Conservation (phyloP, 2,888 invertebrate species). For the Neocrepidodera transversa region DNA sequence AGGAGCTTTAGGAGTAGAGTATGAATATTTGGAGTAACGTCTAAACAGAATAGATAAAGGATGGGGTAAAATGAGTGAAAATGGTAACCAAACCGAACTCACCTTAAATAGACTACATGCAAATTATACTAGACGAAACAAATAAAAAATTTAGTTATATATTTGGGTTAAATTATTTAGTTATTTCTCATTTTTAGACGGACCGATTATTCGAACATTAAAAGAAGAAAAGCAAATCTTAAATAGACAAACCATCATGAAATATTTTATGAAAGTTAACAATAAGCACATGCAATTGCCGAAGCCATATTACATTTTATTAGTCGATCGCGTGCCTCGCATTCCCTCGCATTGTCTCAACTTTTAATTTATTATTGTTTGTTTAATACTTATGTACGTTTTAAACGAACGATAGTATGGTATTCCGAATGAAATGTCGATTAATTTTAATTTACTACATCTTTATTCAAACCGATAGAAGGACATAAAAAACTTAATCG, state of each 20-base stretch:
- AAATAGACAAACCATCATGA: slow-evolving; percentile 18
- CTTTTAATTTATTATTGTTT: slow-evolving; percentile 37
- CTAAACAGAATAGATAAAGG: too few species aligned
- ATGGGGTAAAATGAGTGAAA: too few species aligned
- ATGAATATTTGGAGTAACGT: too few species aligned
- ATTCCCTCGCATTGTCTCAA: slow-evolving; percentile 28
- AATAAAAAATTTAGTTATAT: too few species aligned
- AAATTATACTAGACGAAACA: too few species aligned
- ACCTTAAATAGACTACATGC: too few species aligned
- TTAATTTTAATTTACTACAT: slow-evolving; percentile 24
- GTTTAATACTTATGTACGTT: slow-evolving; percentile 34
- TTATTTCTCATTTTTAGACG: too few species aligned
- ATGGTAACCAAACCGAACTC: too few species aligned
- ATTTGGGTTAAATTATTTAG: too few species aligned
- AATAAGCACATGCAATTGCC: slow-evolving; percentile 37
- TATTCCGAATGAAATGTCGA: slow-evolving; percentile 24
- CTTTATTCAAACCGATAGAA: not conserved
- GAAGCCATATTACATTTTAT: slow-evolving; percentile 43
- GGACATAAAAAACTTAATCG: too few species aligned
- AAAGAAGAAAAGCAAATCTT: slow-evolving; percentile 9
- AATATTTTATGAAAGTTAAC: slow-evolving; percentile 27
- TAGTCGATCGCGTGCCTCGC: slow-evolving; percentile 41
- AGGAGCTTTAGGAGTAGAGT: too few species aligned
- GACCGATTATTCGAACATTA: too few species aligned
- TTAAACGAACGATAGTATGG: slow-evolving; percentile 27